Evolutionary conservation across 2,113 vertebrate species (phyloP).

Genomic region (Microcebus ravelobensis): DNA sequence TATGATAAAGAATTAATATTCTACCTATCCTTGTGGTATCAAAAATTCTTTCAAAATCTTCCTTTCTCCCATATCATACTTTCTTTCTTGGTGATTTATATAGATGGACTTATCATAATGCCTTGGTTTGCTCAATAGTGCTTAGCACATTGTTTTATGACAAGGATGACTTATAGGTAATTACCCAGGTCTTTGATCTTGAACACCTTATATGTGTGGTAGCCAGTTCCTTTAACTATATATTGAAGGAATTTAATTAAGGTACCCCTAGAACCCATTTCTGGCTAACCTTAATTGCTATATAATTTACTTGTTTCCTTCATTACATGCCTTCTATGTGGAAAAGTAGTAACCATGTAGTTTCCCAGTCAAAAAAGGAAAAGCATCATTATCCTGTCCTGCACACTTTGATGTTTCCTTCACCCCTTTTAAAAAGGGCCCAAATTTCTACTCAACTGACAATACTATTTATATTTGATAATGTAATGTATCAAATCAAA

Average conservation of each 20-base stretch:
- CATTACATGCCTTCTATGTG: neutral
- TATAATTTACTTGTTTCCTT: neutral
- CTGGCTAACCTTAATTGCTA: neutral
- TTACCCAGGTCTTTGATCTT: neutral
- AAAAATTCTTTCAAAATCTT: neutral
- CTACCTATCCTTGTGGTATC: neutral
- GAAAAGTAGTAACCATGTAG: neutral
- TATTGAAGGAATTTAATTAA: neutral
- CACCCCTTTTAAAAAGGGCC: neutral
- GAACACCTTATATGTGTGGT: neutral
- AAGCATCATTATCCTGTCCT: neutral
- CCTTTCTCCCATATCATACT: neutral
- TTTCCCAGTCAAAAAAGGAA: neutral
- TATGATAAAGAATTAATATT: neutral
- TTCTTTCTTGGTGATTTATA: neutral
- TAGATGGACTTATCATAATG: neutral
- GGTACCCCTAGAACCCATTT: neutral
- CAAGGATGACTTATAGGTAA: neutral
- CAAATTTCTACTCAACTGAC: neutral
- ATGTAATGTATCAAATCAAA: neutral
- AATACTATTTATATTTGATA: neutral
- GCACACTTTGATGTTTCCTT: neutral
- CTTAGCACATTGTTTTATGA: neutral
- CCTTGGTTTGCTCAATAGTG: neutral
- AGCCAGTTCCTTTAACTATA: neutral